phyloP scores from a whole-genome alignment of 2,888 invertebrate genomes.

The Drosophila multiciliata region DNA sequence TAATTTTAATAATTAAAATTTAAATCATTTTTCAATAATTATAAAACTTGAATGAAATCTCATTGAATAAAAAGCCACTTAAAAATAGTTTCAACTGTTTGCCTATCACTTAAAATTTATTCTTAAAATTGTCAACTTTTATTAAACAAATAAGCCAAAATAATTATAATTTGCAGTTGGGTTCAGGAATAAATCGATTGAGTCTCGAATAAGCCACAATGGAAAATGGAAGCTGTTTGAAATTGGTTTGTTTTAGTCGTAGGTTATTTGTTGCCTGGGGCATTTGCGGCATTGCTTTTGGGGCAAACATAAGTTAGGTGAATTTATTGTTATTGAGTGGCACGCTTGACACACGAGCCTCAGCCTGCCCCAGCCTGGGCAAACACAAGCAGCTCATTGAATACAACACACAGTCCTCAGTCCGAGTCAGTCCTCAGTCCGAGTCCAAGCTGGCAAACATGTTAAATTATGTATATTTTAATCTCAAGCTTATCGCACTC shows the following conservation, averaged over 20 bases:
- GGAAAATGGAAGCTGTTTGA: conserved; percentile 11
- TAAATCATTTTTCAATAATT: no score
- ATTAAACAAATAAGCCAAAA: background rate
- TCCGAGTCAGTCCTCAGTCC: conserved; percentile 1
- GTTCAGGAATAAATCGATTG: conserved; percentile 33
- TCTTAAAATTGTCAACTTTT: background rate
- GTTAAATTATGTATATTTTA: conserved; percentile 75
- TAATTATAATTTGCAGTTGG: background rate
- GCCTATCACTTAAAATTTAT: background rate
- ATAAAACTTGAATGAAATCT: no score
- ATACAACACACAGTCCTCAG: conserved; percentile 13
- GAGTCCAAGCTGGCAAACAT: conserved; percentile 54
- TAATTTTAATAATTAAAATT: no score
- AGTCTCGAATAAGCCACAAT: background rate
- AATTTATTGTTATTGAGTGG: conserved; percentile 62
- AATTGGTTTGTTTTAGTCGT: conserved; percentile 24
- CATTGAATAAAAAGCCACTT: no score
- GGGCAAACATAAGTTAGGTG: conserved; percentile 49
- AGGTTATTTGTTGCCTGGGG: conserved; percentile 31
- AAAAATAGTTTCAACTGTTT: background rate
- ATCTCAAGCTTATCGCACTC: conserved; percentile 77
- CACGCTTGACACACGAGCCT: conserved; percentile 4
- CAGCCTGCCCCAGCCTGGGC: conserved; percentile 6
- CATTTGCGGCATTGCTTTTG: conserved; percentile 33
- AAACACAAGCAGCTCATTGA: conserved; percentile 34